Percentiles rank a stretch among this genome's conserved stretches.
Conservation (phyloP, 2,888 invertebrate species). For the Temnothorax unifasciatus region DNA sequence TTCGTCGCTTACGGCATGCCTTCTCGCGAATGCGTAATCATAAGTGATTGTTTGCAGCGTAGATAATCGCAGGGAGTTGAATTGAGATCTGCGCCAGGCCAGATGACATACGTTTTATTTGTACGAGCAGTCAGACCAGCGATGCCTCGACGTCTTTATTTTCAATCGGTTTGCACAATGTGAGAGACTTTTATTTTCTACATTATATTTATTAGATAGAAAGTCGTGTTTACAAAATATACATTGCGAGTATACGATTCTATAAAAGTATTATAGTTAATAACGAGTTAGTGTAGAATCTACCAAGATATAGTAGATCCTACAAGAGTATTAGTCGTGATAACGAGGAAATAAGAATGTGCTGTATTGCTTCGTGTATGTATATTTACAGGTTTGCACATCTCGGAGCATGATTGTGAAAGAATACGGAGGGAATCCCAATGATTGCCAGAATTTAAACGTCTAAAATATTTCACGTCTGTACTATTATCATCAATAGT, state of each 20-base stretch:
- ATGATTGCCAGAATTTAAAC: neutral
- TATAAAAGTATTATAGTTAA: conserved; percentile 13
- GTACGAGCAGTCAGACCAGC: too few relatives aligned
- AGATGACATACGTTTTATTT: too few relatives aligned
- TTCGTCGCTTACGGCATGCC: too few relatives aligned
- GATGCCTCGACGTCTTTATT: neutral
- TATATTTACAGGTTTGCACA: conserved; percentile 21
- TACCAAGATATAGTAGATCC: conserved; percentile 14
- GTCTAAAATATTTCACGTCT: neutral
- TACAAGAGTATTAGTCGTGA: conserved; percentile 7
- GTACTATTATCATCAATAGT: neutral
- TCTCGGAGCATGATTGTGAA: neutral
- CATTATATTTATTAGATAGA: conserved; percentile 51
- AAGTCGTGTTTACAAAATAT: conserved; percentile 65
- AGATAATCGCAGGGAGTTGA: too few relatives aligned
- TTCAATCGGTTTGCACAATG: neutral
- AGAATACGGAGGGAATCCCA: neutral
- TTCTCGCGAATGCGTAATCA: too few relatives aligned
- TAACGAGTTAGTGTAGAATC: conserved; percentile 31
- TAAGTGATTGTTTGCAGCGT: too few relatives aligned
- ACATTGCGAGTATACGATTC: conserved; percentile 45
- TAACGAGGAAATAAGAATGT: neutral
- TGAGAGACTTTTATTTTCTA: neutral
- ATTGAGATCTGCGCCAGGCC: too few relatives aligned
- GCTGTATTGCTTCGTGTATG: neutral